phyloP scores from a whole-genome alignment of 1,140 invertebrate genomes.

The Philaenus spumarius region DNA sequence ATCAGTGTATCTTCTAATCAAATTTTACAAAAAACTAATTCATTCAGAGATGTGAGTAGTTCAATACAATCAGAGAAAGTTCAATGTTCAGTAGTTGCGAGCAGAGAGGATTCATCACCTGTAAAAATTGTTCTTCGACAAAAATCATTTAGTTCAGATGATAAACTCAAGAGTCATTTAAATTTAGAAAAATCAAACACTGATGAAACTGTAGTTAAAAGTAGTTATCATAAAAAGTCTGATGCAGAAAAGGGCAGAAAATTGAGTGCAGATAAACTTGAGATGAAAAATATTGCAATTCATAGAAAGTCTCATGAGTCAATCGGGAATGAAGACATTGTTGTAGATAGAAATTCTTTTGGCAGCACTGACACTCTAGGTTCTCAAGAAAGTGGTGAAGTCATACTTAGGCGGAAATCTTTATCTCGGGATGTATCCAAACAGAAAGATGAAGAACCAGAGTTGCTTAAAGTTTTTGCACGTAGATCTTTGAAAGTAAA shows the following conservation, averaged over 20 bases:
- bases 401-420: slow-evolving; percentile 21
- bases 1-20: not conserved
- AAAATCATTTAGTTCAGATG: slow-evolving; percentile 1
- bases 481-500: slow-evolving; percentile 66
- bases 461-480: slow-evolving; percentile 73
- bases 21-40: slow-evolving; percentile 4
- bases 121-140: slow-evolving; percentile 3
- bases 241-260: slow-evolving; percentile 2
- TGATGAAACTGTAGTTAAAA: not conserved
- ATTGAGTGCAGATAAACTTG: slow-evolving; percentile 6
- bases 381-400: slow-evolving; percentile 14
- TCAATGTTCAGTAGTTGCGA: not conserved
- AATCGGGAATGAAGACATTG: slow-evolving; percentile 6
- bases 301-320: not conserved
- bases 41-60: not conserved
- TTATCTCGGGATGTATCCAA: slow-evolving; percentile 45
- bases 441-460: slow-evolving; percentile 58
- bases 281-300: not conserved
- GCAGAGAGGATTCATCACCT: not conserved
- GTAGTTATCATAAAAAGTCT: not conserved
- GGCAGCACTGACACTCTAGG: slow-evolving; percentile 15
- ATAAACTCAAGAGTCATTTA: not conserved
- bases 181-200: not conserved
- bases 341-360: slow-evolving; percentile 13
- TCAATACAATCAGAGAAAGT: not conserved